A percentile compares a stretch with the other conserved stretches of the same genome.
phyloP scores from a whole-genome alignment of 2,888 invertebrate genomes.

The Aromia moschata region DNA sequence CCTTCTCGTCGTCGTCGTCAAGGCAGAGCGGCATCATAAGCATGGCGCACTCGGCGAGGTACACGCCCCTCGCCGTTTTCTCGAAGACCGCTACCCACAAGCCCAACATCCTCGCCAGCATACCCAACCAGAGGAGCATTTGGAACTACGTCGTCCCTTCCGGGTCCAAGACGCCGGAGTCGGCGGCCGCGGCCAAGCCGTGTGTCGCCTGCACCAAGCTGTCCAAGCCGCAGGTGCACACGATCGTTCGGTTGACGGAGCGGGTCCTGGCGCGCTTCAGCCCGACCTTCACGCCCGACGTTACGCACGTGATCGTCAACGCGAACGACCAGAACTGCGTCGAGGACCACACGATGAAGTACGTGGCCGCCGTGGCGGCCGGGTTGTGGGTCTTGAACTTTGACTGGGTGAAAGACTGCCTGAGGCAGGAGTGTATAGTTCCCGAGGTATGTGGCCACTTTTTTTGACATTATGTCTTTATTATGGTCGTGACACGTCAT shows the following conservation, averaged over 20 bases:
- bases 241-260: constrained; percentile 51
- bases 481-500: too few relatives aligned
- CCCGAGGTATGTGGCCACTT: constrained; percentile 61
- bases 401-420: constrained; percentile 66
- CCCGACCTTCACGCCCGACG: constrained; percentile 47
- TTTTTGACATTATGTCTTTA: too few relatives aligned
- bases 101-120: constrained; percentile 44
- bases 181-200: constrained; percentile 43
- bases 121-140: constrained; percentile 57
- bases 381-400: constrained; percentile 69
- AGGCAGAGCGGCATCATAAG: constrained; percentile 16
- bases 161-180: constrained; percentile 6
- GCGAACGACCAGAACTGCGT: constrained; percentile 52
- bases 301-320: constrained; percentile 59
- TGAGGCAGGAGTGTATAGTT: constrained; percentile 59
- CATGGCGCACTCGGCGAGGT: constrained; percentile 44
- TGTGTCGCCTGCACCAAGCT: constrained; percentile 55
- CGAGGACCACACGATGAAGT: constrained; percentile 64
- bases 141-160: constrained; percentile 49
- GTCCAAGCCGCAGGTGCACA: constrained; percentile 50
- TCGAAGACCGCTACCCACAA: constrained; percentile 35
- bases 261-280: constrained; percentile 54
- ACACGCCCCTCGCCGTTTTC: constrained; percentile 48
- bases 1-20: background rate
- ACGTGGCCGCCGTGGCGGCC: constrained; percentile 67